Percentiles rank a stretch among this genome's conserved stretches.
phyloP scores from a whole-genome alignment of 2,113 vertebrate species.

The Psilopogon haemacephalus region DNA sequence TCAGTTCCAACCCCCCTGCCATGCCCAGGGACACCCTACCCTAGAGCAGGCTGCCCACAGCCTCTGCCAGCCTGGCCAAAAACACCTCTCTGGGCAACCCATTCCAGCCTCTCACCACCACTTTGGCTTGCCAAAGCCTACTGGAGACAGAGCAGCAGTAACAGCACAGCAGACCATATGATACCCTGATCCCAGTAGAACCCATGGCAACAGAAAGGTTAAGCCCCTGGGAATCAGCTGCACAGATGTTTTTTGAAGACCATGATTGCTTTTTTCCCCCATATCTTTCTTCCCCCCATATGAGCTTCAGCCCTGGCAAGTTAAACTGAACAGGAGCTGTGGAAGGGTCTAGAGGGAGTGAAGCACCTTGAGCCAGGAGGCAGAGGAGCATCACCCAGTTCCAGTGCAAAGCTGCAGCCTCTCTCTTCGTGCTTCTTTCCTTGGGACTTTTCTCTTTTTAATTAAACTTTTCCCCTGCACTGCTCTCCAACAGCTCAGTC shows the following conservation, averaged over 20 bases:
- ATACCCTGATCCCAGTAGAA: not conserved
- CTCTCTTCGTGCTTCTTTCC: not conserved
- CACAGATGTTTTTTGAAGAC: not conserved
- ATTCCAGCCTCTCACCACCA: too few species aligned
- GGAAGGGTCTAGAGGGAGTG: not conserved
- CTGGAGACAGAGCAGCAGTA: not conserved
- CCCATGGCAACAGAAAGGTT: not conserved
- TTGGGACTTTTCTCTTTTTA: not conserved
- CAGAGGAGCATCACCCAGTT: not conserved
- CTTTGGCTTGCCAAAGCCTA: not conserved
- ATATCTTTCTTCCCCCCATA: not conserved
- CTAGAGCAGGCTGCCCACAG: too few species aligned
- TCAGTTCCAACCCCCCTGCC: too few species aligned
- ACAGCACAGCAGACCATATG: not conserved
- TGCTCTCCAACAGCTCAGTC: too few species aligned
- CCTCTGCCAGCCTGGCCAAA: too few species aligned
- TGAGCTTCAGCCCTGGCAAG: not conserved
- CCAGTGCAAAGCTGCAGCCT: not conserved
- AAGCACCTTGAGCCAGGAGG: not conserved
- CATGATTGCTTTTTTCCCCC: not conserved
- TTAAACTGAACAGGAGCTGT: not conserved
- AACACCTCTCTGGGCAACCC: too few species aligned
- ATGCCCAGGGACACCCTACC: too few species aligned
- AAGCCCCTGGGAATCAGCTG: not conserved
- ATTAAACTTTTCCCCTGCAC: not conserved